Percentiles rank a stretch among this genome's conserved stretches.
Evolutionary conservation across 2,797 vertebrate species (phyloP).

Genomic region (Galagoides demidoff): DNA sequence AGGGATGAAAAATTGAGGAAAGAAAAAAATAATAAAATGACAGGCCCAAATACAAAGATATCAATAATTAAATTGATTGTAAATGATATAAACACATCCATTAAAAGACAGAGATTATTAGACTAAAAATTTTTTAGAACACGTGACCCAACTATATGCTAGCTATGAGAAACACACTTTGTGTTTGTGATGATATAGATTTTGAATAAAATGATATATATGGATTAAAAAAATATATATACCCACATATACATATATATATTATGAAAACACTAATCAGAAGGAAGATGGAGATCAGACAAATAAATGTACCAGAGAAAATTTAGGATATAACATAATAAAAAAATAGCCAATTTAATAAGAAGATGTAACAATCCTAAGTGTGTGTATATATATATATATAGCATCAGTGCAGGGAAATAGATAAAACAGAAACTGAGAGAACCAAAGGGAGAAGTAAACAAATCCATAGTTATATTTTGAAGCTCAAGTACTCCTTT

Average conservation of each 20-base stretch:
- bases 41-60: not conserved
- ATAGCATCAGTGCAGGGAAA: not conserved
- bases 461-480: not conserved
- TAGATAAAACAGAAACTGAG: not conserved
- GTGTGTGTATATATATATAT: not conserved
- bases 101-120: not conserved
- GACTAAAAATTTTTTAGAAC: not conserved
- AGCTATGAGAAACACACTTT: not conserved
- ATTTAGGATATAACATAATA: not conserved
- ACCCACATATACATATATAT: not conserved
- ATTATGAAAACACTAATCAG: not conserved
- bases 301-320: not conserved
- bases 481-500: slow-evolving; percentile 8
- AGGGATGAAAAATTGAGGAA: not conserved
- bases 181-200: too few relatives aligned
- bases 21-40: not conserved
- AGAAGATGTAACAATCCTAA: not conserved
- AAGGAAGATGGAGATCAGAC: not conserved
- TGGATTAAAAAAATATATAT: not conserved
- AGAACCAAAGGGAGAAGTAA: slow-evolving; percentile 13
- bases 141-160: not conserved
- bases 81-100: not conserved
- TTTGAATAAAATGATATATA: not conserved
- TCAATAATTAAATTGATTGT: slow-evolving; percentile 1
- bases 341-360: not conserved